Conservation (phyloP, 2,113 vertebrate species). For the Ahaetulla prasina region DNA sequence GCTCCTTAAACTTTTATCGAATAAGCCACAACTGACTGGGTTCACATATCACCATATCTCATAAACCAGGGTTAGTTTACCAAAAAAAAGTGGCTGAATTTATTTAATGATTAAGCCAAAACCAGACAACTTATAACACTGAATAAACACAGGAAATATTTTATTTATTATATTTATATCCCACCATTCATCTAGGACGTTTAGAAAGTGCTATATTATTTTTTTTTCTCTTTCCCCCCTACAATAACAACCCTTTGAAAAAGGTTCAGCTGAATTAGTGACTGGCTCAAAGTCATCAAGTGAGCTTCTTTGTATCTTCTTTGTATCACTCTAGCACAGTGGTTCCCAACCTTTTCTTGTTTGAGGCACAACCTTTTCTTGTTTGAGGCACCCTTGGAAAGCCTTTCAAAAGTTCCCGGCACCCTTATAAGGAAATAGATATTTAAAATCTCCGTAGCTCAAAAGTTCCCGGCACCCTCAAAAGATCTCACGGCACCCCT, state of each 20-base stretch:
- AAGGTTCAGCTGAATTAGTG: not conserved
- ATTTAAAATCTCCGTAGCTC: too few species aligned
- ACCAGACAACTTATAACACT: not conserved
- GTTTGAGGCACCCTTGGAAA: too few species aligned
- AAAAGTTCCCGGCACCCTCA: too few species aligned
- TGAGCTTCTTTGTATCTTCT: not conserved
- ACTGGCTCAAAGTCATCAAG: not conserved
- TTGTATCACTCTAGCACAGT: not conserved
- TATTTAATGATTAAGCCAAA: not conserved
- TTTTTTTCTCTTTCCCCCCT: not conserved
- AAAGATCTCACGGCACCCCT: too few species aligned
- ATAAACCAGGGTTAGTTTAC: not conserved
- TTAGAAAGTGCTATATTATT: not conserved
- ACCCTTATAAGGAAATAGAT: too few species aligned
- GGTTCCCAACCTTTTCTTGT: too few species aligned
- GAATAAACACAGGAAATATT: not conserved
- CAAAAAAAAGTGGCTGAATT: not conserved
- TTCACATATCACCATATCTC: not conserved
- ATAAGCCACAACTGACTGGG: not conserved
- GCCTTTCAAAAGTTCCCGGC: too few species aligned
- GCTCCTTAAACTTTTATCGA: not conserved
- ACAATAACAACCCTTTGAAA: not conserved
- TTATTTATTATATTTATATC: not conserved
- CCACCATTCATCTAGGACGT: not conserved
- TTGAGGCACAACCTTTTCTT: too few species aligned